Conservation (phyloP, 2,888 invertebrate genomes). For the Blera fallax region DNA sequence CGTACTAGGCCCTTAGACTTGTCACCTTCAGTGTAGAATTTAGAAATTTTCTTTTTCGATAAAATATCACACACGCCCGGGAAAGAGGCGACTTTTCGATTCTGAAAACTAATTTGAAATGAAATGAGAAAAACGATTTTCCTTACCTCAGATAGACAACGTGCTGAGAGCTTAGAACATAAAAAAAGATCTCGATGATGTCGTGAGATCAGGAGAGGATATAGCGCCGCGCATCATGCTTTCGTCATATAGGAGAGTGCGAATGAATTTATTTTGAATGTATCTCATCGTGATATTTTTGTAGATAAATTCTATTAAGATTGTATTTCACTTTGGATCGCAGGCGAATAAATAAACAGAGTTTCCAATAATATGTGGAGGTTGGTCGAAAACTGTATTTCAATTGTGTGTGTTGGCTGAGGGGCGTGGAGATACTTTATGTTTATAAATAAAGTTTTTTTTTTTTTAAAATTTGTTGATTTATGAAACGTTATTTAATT, state of each 20-base stretch:
- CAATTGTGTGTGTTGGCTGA: background rate
- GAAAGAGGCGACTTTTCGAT: slow-evolving; percentile 25
- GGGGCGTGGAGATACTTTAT: background rate
- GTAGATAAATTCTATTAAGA: slow-evolving; percentile 53
- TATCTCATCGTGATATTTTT: slow-evolving; percentile 43
- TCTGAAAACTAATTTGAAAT: slow-evolving; percentile 52
- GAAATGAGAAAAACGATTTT: slow-evolving; percentile 53
- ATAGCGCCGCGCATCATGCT: slow-evolving; percentile 8
- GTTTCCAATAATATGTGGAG: slow-evolving; percentile 27
- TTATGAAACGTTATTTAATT: background rate
- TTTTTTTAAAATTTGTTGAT: background rate
- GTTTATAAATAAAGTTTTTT: slow-evolving; percentile 12
- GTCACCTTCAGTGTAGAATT: background rate
- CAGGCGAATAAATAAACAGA: slow-evolving; percentile 50
- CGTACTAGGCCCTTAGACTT: background rate
- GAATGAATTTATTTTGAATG: slow-evolving; percentile 34
- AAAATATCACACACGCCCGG: slow-evolving; percentile 1
- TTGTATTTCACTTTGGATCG: slow-evolving; percentile 50
- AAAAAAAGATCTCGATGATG: slow-evolving; percentile 26
- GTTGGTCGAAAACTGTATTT: background rate
- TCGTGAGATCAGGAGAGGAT: slow-evolving; percentile 37
- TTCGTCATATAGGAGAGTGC: slow-evolving; percentile 55
- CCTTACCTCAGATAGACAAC: slow-evolving; percentile 22
- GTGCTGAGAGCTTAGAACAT: slow-evolving; percentile 46
- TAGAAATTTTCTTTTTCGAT: background rate